Evolutionary conservation across 2,113 vertebrate species (phyloP).

Genomic region (Rhinolophus ferrumequinum): DNA sequence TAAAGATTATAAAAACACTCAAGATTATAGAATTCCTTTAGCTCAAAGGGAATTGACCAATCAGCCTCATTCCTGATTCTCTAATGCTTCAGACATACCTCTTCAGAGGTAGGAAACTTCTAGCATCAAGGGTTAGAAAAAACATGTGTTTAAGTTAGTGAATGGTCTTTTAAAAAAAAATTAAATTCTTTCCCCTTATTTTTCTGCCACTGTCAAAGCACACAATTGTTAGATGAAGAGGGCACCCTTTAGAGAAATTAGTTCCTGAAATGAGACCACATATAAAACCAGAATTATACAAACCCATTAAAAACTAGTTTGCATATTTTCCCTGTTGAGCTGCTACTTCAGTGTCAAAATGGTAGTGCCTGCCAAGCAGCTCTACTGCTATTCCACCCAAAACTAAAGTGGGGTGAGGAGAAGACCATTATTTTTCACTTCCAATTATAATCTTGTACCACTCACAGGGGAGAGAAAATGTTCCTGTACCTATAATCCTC

Average conservation of each 20-base stretch:
- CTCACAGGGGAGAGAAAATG: not conserved
- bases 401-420: not conserved
- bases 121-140: not conserved
- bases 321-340: not conserved
- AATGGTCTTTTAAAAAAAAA: not conserved
- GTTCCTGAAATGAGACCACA: not conserved
- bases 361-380: not conserved
- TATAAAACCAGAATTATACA: not conserved
- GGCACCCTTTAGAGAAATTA: not conserved
- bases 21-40: not conserved
- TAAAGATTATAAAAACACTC: not conserved
- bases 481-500: not conserved
- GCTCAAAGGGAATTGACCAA: not conserved
- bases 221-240: not conserved
- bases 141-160: not conserved
- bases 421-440: not conserved
- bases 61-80: not conserved
- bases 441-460: not conserved
- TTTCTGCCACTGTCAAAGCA: not conserved
- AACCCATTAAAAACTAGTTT: not conserved
- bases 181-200: not conserved
- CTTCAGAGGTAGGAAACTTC: not conserved
- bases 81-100: not conserved
- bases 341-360: not conserved
- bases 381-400: not conserved